A percentile compares a stretch with the other conserved stretches of the same genome.
phyloP scores from a whole-genome alignment of 2,888 invertebrate genomes.

The Calameuta filiformis region DNA sequence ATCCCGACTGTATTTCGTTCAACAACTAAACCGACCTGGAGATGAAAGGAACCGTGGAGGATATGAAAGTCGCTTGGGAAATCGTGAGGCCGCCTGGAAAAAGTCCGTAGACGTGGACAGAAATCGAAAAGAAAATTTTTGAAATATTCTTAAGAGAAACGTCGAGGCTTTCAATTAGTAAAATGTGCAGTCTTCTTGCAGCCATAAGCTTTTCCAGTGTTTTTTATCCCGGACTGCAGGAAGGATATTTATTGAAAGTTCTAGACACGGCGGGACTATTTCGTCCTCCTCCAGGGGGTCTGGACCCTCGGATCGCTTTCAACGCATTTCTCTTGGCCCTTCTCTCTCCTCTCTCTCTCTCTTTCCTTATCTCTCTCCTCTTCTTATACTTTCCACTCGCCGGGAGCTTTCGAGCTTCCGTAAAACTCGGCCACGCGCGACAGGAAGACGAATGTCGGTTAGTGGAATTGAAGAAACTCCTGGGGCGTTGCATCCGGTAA shows the following conservation, averaged over 20 bases:
- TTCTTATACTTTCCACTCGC: background rate
- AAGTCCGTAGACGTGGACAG: background rate
- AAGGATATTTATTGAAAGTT: background rate
- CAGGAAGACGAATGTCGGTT: background rate
- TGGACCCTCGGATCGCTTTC: background rate
- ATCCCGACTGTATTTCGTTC: background rate
- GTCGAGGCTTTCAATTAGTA: background rate
- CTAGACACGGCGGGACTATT: background rate
- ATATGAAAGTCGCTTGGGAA: background rate
- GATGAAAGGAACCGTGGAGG: background rate
- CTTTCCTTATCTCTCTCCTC: too few relatives aligned
- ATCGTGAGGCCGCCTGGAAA: background rate
- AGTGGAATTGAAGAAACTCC: background rate
- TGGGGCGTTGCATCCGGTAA: background rate
- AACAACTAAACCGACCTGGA: background rate
- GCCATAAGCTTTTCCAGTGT: background rate
- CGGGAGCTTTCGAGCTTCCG: background rate
- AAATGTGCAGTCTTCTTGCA: background rate
- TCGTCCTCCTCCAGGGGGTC: background rate
- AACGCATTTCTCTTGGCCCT: background rate
- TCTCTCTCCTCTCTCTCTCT: too few relatives aligned
- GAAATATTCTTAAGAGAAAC: background rate
- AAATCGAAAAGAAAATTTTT: background rate
- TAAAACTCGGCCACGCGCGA: background rate
- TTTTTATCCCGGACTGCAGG: background rate